Percentiles rank a stretch among this genome's conserved stretches.
phyloP scores from a whole-genome alignment of 2,113 vertebrate genomes.

The Epinephelus cyanopodus region DNA sequence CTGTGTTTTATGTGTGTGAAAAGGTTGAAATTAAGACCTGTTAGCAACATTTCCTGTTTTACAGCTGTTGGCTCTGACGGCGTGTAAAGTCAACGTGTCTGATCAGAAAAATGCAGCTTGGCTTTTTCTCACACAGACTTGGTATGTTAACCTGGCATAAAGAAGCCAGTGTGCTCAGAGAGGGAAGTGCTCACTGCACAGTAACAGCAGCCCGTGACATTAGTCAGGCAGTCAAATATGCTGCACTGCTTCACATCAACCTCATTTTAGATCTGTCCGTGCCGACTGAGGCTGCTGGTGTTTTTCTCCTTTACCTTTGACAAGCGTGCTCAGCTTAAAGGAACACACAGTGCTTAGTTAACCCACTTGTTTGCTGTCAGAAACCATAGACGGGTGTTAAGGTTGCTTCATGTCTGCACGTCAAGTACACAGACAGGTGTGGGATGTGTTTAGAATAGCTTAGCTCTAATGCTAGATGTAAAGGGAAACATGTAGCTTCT shows the following conservation, averaged over 20 bases:
- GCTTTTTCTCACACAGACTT: constrained; percentile 1
- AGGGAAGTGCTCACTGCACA: constrained; percentile 22
- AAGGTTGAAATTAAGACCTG: neutral
- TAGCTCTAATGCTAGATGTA: neutral
- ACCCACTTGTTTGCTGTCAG: constrained; percentile 6
- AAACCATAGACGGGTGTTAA: neutral
- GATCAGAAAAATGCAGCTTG: neutral
- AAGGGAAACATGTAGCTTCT: neutral
- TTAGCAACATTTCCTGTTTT: constrained; percentile 5
- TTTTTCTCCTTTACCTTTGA: constrained; percentile 24
- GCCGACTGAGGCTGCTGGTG: constrained; percentile 11
- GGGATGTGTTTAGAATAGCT: neutral
- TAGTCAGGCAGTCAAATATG: constrained; percentile 32
- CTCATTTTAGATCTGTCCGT: neutral
- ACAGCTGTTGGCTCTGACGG: neutral
- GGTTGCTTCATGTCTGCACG: neutral
- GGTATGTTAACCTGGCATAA: constrained; percentile 24
- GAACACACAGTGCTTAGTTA: neutral
- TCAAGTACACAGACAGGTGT: neutral
- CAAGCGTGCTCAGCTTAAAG: constrained; percentile 20
- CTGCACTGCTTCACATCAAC: constrained; percentile 25
- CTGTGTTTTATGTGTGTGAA: neutral
- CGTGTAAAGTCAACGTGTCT: neutral
- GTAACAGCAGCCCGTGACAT: constrained; percentile 30
- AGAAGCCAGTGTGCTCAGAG: constrained; percentile 32